Conservation (phyloP, 1,140 invertebrate genomes). For the Brachionus plicatilis region DNA sequence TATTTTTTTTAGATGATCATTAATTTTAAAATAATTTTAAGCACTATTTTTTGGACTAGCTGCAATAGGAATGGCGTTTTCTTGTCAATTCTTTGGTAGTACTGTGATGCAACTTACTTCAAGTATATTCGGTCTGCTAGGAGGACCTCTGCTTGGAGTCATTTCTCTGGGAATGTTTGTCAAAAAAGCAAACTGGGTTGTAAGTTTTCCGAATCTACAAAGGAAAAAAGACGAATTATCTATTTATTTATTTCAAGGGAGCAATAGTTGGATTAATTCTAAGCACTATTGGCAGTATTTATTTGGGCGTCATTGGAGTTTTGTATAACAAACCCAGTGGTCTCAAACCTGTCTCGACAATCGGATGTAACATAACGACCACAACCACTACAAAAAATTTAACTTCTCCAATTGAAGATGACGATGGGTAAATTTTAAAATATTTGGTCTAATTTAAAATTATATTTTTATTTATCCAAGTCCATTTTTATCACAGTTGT, state of each 20-base stretch:
- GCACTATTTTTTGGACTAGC: constrained; percentile 55
- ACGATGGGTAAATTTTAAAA: not conserved
- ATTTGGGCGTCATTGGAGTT: not conserved
- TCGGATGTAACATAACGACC: not conserved
- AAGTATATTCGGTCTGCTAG: constrained; percentile 51
- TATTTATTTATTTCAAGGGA: not conserved
- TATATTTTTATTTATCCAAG: not conserved
- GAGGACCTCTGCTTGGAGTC: constrained; percentile 58
- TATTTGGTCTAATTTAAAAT: not conserved
- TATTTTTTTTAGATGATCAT: constrained; percentile 38
- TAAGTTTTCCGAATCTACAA: constrained; percentile 45
- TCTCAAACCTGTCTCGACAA: not conserved
- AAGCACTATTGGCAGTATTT: not conserved
- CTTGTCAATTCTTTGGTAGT: constrained; percentile 44
- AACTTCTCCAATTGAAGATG: not conserved
- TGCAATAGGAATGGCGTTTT: constrained; percentile 47
- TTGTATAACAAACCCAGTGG: not conserved
- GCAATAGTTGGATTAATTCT: constrained; percentile 4
- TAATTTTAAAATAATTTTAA: constrained; percentile 60
- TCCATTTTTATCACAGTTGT: not conserved
- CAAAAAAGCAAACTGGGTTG: constrained; percentile 77
- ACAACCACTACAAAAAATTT: not conserved
- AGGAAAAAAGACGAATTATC: not conserved
- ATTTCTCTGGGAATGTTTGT: constrained; percentile 78
- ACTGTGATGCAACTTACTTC: constrained; percentile 48